These are phyloP conservation scores for Ranitomeya variabilis DNA, from an alignment of 2,113 vertebrate genomes.

Conservation along the genomic window DNA sequence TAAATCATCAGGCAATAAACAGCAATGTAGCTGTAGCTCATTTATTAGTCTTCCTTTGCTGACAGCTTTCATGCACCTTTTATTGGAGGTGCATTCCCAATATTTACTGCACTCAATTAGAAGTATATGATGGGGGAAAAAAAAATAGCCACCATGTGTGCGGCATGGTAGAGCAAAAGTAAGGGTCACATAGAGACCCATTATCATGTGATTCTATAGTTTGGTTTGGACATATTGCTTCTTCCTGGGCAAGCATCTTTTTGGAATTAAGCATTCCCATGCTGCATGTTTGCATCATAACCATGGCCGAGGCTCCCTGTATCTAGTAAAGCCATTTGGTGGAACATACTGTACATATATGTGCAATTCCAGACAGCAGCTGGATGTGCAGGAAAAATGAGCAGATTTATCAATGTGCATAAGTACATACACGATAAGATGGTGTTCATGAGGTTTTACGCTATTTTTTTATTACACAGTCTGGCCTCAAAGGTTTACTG, in stretches of 20 bases:
- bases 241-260: not conserved
- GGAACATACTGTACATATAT: too few relatives aligned
- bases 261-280: not conserved
- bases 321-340: not conserved
- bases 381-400: not conserved
- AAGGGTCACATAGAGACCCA: not conserved
- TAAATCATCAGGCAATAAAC: slow-evolving; percentile 1
- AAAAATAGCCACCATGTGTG: too few relatives aligned
- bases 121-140: not conserved
- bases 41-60: too few relatives aligned
- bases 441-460: not conserved
- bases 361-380: too few relatives aligned
- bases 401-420: not conserved
- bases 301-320: not conserved
- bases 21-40: not conserved
- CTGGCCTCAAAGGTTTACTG: not conserved
- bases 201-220: not conserved
- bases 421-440: too few relatives aligned
- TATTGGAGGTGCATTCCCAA: not conserved
- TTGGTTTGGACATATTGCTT: not conserved
- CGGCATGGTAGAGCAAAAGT: not conserved
- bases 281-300: not conserved
- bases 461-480: not conserved
- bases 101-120: not conserved
- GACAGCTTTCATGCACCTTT: not conserved